Evolutionary conservation across 1,140 invertebrate species (phyloP).

Genomic region (Atopsyche davidsoni): DNA sequence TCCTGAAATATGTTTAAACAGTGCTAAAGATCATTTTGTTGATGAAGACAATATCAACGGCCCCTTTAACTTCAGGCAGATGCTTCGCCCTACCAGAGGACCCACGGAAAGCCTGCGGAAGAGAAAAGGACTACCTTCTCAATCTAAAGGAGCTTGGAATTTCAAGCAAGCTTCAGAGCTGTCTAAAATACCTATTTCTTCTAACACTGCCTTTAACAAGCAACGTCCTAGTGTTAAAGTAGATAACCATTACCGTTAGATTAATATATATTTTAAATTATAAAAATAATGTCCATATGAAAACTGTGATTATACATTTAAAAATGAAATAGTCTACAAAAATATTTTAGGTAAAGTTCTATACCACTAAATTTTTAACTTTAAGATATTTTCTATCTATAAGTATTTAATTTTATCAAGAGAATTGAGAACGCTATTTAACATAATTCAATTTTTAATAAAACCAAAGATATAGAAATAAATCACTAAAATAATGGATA

Average conservation of each 20-base stretch:
- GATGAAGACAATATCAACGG: slow-evolving; percentile 55
- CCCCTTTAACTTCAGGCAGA: slow-evolving; percentile 64
- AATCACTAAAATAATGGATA: no score
- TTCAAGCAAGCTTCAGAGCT: slow-evolving; percentile 17
- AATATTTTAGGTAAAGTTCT: no score
- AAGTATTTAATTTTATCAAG: no score
- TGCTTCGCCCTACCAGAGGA: slow-evolving; percentile 60
- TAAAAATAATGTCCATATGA: no score
- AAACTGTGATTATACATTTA: no score
- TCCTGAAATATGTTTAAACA: slow-evolving; percentile 22
- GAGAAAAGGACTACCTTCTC: slow-evolving; percentile 45
- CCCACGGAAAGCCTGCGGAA: slow-evolving; percentile 67
- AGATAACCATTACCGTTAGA: slow-evolving; percentile 1
- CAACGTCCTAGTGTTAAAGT: slow-evolving; percentile 9
- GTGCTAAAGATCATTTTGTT: slow-evolving; percentile 30
- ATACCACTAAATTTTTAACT: no score
- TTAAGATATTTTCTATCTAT: no score
- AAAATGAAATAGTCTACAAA: no score
- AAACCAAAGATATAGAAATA: no score
- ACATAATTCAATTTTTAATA: no score
- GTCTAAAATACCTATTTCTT: slow-evolving; percentile 5
- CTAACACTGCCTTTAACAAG: slow-evolving; percentile 19
- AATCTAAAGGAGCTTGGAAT: slow-evolving; percentile 34
- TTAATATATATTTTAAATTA: no score
- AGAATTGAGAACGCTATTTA: no score